Percentiles rank a stretch among this genome's conserved stretches.
phyloP scores from a whole-genome alignment of 2,888 invertebrate species.

The Drosophila eohydei region DNA sequence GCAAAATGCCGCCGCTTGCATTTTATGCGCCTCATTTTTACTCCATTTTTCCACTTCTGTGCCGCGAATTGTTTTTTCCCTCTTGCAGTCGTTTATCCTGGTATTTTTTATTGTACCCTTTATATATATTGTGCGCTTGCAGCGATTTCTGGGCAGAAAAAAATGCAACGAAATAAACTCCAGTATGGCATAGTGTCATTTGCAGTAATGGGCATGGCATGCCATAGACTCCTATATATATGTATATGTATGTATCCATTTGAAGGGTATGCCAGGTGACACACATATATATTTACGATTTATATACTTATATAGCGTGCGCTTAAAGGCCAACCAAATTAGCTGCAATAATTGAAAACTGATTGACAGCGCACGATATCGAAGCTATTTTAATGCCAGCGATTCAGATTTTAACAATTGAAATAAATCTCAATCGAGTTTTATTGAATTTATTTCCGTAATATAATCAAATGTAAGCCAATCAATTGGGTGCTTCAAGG shows the following conservation, averaged over 20 bases:
- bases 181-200: constrained; percentile 32
- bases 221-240: constrained; percentile 6
- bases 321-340: constrained; percentile 55
- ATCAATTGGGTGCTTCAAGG: not conserved
- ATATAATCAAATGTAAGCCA: not conserved
- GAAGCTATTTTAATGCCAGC: not conserved
- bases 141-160: constrained; percentile 46
- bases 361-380: constrained; percentile 51
- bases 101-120: constrained; percentile 51
- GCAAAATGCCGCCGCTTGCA: constrained; percentile 70
- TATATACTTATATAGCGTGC: constrained; percentile 20
- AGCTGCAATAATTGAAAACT: constrained; percentile 66
- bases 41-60: constrained; percentile 14
- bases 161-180: constrained; percentile 67
- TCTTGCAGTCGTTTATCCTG: constrained; percentile 35
- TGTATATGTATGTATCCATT: constrained; percentile 22
- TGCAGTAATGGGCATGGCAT: constrained; percentile 35
- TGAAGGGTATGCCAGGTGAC: constrained; percentile 29
- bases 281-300: constrained; percentile 12
- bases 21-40: constrained; percentile 56
- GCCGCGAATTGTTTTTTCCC: constrained; percentile 15
- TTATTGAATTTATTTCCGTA: not conserved
- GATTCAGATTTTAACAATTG: constrained; percentile 8
- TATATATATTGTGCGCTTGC: constrained; percentile 21
- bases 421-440: not conserved